A percentile compares a stretch with the other conserved stretches of the same genome.
These are phyloP conservation scores for Drosophila buzzatii DNA, from an alignment of 2,888 invertebrate genomes.

Conservation along the genomic window DNA sequence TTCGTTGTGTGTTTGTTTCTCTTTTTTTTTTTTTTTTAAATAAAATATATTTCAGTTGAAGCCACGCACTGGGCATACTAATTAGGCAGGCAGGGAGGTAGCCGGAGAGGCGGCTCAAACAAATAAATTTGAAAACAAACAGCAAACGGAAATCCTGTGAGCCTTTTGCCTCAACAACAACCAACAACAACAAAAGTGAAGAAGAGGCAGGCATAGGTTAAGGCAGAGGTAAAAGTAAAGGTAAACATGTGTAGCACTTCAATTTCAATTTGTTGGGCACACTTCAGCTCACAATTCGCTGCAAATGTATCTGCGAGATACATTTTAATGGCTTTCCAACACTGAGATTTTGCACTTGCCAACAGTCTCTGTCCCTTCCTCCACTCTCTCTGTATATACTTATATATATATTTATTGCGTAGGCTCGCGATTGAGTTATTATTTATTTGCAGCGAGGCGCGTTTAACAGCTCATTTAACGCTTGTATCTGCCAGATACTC, in stretches of 20 bases:
- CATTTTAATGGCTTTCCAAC: constrained; percentile 18
- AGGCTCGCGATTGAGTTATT: constrained; percentile 73
- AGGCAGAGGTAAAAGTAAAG: constrained; percentile 5
- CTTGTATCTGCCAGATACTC: constrained; percentile 46
- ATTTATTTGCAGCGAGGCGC: constrained; percentile 55
- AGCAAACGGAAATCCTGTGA: constrained; percentile 76
- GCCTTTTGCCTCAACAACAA: constrained; percentile 49
- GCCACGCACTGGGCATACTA: constrained; percentile 58
- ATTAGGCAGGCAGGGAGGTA: constrained; percentile 41
- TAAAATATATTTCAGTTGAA: constrained; percentile 53
- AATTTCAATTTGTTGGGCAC: constrained; percentile 67
- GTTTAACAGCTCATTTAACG: constrained; percentile 78
- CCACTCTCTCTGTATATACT: no score
- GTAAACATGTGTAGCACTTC: constrained; percentile 70
- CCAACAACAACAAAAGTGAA: not conserved
- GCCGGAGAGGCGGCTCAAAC: constrained; percentile 13
- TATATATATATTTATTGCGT: constrained; percentile 32
- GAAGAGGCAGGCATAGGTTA: no score
- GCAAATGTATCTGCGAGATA: constrained; percentile 24
- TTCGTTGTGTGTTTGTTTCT: constrained; percentile 31
- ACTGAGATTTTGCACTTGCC: constrained; percentile 15
- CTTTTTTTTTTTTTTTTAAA: constrained; percentile 27
- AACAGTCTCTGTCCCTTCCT: not conserved
- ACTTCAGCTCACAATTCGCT: constrained; percentile 12
- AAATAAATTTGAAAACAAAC: constrained; percentile 64